Evolutionary conservation across 2,888 invertebrate genomes (phyloP).

Genomic region (Idaea dimidiata): DNA sequence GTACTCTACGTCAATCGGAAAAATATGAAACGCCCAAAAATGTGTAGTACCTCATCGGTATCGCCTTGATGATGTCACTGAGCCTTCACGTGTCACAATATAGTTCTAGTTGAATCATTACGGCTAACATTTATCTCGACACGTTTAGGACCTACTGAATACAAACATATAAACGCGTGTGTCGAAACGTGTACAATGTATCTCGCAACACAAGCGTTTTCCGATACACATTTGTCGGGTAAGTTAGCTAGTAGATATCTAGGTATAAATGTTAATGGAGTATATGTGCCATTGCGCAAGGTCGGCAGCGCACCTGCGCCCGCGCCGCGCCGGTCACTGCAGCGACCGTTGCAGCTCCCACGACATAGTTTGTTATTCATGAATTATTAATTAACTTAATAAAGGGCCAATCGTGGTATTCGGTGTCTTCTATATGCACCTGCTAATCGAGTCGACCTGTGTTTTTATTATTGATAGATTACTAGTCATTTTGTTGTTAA

Average conservation of each 20-base stretch:
- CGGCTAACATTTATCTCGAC: conserved; percentile 40
- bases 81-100: conserved; percentile 41
- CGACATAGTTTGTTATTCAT: conserved; percentile 43
- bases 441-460: conserved; percentile 36
- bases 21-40: conserved; percentile 49
- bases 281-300: conserved; percentile 72
- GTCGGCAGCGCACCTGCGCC: conserved; percentile 67
- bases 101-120: conserved; percentile 41
- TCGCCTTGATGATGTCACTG: conserved; percentile 53
- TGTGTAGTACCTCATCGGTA: conserved; percentile 25
- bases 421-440: conserved; percentile 39
- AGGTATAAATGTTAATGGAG: conserved; percentile 32
- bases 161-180: conserved; percentile 46
- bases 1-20: conserved; percentile 62
- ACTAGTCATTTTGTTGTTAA: conserved; percentile 6
- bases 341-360: conserved; percentile 67
- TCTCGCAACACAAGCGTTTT: conserved; percentile 69
- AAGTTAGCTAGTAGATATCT: conserved; percentile 54
- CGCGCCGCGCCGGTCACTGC: conserved; percentile 49
- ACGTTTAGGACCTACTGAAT: conserved; percentile 43
- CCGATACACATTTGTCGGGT: conserved; percentile 54
- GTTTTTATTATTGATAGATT: conserved; percentile 20
- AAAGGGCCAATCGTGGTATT: conserved; percentile 53
- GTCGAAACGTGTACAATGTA: conserved; percentile 62
- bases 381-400: conserved; percentile 50